phyloP scores from a whole-genome alignment of 2,888 invertebrate species.

The Aphidoletes aphidimyza region DNA sequence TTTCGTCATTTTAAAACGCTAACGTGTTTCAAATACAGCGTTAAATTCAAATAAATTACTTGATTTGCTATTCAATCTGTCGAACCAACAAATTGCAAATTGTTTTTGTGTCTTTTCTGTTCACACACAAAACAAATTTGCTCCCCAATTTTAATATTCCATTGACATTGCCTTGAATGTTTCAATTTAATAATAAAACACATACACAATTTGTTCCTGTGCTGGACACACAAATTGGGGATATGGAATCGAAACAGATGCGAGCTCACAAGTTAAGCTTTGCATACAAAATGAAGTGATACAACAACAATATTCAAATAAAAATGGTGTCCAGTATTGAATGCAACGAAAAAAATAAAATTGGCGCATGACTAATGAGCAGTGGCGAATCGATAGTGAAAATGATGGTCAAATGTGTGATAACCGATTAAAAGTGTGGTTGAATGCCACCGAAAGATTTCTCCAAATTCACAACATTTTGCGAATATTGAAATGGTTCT shows the following conservation, averaged over 20 bases:
- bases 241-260: background rate
- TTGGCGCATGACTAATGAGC: background rate
- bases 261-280: background rate
- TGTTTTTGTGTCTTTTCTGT: too few relatives aligned
- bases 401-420: background rate
- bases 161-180: background rate
- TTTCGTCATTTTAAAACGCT: too few relatives aligned
- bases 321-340: background rate
- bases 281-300: conserved; percentile 14
- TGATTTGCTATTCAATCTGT: too few relatives aligned
- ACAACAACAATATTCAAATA: background rate
- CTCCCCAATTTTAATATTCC: background rate
- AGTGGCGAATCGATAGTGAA: background rate
- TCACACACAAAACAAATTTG: background rate
- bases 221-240: background rate
- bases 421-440: too few relatives aligned
- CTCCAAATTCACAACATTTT: too few relatives aligned
- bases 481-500: too few relatives aligned
- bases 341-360: background rate
- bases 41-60: too few relatives aligned
- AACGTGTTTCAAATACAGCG: too few relatives aligned
- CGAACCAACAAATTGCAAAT: too few relatives aligned
- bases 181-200: background rate
- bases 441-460: too few relatives aligned
- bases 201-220: background rate